Evolutionary conservation across 2,797 vertebrate species (phyloP).

Genomic region (Pterois miles): DNA sequence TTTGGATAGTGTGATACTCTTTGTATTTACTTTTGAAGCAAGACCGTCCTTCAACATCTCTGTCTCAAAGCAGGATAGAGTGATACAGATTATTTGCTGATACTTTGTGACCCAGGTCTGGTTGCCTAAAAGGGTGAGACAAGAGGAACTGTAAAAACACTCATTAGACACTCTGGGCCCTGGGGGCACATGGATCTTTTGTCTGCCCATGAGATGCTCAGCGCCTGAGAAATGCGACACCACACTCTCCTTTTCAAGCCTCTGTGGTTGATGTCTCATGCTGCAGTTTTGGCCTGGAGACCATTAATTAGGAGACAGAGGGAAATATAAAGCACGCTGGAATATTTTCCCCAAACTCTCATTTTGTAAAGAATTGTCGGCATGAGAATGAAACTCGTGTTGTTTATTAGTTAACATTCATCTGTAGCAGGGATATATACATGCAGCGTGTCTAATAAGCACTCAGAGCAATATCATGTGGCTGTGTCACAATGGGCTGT

Average conservation of each 20-base stretch:
- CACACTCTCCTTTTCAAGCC: constrained; percentile 64
- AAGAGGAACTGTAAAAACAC: constrained; percentile 66
- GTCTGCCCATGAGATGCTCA: constrained; percentile 70
- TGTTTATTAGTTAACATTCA: constrained; percentile 27
- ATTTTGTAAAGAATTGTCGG: constrained; percentile 1
- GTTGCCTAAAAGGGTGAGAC: constrained; percentile 24
- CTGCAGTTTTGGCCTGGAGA: constrained; percentile 59
- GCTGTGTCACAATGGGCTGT: constrained; percentile 64
- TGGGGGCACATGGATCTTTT: constrained; percentile 65
- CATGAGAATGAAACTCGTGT: background rate
- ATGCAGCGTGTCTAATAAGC: constrained; percentile 45
- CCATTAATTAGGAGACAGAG: constrained; percentile 55
- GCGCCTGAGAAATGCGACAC: constrained; percentile 70
- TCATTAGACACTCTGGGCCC: constrained; percentile 59
- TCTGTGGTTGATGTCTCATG: constrained; percentile 67
- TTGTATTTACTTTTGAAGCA: background rate
- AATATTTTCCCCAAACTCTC: constrained; percentile 37
- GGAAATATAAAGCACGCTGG: constrained; percentile 28
- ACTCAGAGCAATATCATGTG: constrained; percentile 59
- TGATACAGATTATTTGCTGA: background rate
- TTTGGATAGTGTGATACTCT: background rate
- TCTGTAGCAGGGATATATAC: constrained; percentile 3
- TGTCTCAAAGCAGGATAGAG: constrained; percentile 1
- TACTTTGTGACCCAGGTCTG: constrained; percentile 22
- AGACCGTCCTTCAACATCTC: background rate